Base-by-base conservation (phyloP, 2,797 vertebrate genomes). In the Phataginus tetradactyla region DNA sequence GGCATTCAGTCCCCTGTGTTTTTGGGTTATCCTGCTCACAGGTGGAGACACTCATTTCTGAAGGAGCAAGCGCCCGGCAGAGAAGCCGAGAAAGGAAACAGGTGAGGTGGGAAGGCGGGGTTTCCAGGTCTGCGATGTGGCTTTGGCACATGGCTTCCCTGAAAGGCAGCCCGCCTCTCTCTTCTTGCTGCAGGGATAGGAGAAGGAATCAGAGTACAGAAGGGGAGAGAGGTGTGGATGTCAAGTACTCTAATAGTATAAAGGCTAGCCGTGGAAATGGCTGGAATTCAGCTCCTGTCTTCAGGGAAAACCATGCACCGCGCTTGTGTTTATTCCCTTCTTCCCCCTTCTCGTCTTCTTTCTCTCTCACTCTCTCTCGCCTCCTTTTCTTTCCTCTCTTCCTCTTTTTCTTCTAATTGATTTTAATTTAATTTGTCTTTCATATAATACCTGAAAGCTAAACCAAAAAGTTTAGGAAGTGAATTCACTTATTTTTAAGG, bases 371-470 rank as follows among this genome's bases (percentile, higher is more conserved):
- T 39, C 23, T 5, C 1, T 27, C 7, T 34, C 23, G 18, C 23
- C n/a, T 39, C 7, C 9, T 71, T 3, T 57, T 11, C 12, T 7
- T 25, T 32, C 9, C 42, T 17, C 1, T 39, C 20, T 4, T 87
- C 27, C 1, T 55, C 69, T 7, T 45, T 3, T 39, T 85, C 53
- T 84, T 37, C 3, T 25, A 68, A 92, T 77, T 77, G 17, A n/a
- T 83, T 91, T 27, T 49, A 87, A 45, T 27, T 53, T 90, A 90
- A 66, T 57, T 81, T 42, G 14, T 79, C 39, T 91, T 80, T 90
- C 49, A 66, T 5, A 71, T 45, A 45, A 96, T 74, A 34, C 20
- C 13, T 34, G 45, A 45, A 45, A 45, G 45, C 45, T 45, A 45
- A 45, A 37, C n/a, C 14, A 57, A 11, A 25, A 69, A 83, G 23